Evolutionary conservation across 2,797 vertebrate species (phyloP).

Genomic region (Sebastes cheni): DNA sequence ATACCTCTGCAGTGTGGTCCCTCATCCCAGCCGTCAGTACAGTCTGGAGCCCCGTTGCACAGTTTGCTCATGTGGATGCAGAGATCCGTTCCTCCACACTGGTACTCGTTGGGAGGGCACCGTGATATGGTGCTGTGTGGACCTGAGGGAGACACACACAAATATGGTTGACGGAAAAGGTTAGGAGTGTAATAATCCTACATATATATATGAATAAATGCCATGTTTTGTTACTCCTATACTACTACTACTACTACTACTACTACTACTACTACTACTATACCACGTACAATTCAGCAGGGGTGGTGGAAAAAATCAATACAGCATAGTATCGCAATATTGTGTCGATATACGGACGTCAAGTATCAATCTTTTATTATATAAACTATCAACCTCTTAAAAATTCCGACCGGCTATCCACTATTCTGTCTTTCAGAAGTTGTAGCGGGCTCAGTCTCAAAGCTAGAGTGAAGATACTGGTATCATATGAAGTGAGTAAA

Average conservation of each 20-base stretch:
- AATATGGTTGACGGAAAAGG: neutral
- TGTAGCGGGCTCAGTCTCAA: too few relatives aligned
- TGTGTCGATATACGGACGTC: fast-evolving
- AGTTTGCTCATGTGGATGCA: slow-evolving; percentile 94
- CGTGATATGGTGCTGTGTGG: slow-evolving; percentile 89
- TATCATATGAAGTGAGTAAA: too few relatives aligned
- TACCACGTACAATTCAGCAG: fast-evolving
- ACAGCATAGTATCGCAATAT: too few relatives aligned
- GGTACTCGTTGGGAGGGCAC: slow-evolving; percentile 93
- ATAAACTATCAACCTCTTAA: too few relatives aligned
- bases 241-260: too few relatives aligned
- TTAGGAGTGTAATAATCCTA: neutral
- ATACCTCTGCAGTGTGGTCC: slow-evolving; percentile 94
- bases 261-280: too few relatives aligned
- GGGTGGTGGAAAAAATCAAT: too few relatives aligned
- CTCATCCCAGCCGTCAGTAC: slow-evolving; percentile 91
- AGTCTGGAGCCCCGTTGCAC: slow-evolving; percentile 91
- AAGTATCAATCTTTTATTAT: too few relatives aligned
- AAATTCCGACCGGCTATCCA: too few relatives aligned
- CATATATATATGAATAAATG: neutral
- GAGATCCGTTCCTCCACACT: slow-evolving; percentile 92
- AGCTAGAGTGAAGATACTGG: too few relatives aligned
- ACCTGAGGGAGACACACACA: slow-evolving; percentile 80
- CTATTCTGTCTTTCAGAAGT: too few relatives aligned
- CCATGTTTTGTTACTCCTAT: neutral